phyloP scores from a whole-genome alignment of 2,888 invertebrate genomes.

The Ichneumon xanthorius region DNA sequence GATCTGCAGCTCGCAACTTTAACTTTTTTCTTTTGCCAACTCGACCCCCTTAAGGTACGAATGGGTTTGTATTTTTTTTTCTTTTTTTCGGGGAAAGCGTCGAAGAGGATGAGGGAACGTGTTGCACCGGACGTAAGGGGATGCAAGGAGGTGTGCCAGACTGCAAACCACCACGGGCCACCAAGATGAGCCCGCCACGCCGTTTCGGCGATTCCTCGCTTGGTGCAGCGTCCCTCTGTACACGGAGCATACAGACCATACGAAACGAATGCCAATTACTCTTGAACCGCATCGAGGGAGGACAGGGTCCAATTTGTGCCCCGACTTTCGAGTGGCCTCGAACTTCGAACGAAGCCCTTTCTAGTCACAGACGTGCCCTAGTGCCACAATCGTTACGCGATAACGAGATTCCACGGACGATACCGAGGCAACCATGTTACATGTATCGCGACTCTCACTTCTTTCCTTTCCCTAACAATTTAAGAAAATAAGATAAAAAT shows the following conservation, averaged over 20 bases:
- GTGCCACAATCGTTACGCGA: constrained; percentile 73
- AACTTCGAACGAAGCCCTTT: constrained; percentile 80
- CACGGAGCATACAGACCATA: constrained; percentile 72
- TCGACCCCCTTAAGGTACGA: neutral
- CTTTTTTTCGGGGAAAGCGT: neutral
- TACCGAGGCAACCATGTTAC: constrained; percentile 25
- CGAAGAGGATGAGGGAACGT: neutral
- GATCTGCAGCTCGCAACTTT: neutral
- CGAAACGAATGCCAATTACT: constrained; percentile 83
- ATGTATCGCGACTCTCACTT: constrained; percentile 23
- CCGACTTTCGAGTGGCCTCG: constrained; percentile 81
- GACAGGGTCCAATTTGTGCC: constrained; percentile 81
- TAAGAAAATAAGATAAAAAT: neutral
- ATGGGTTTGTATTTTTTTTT: neutral
- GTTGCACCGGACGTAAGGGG: neutral
- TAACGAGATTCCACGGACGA: constrained; percentile 75
- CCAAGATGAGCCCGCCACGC: neutral
- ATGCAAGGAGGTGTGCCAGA: neutral
- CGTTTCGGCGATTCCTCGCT: neutral
- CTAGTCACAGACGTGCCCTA: constrained; percentile 77
- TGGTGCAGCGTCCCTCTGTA: neutral
- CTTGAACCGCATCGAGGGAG: constrained; percentile 76
- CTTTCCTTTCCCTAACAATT: neutral
- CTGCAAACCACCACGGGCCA: neutral
- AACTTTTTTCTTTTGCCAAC: neutral